These are phyloP conservation scores for Gadopsis bispinosus DNA, from an alignment of 2,797 vertebrate species.

Conservation along the genomic window DNA sequence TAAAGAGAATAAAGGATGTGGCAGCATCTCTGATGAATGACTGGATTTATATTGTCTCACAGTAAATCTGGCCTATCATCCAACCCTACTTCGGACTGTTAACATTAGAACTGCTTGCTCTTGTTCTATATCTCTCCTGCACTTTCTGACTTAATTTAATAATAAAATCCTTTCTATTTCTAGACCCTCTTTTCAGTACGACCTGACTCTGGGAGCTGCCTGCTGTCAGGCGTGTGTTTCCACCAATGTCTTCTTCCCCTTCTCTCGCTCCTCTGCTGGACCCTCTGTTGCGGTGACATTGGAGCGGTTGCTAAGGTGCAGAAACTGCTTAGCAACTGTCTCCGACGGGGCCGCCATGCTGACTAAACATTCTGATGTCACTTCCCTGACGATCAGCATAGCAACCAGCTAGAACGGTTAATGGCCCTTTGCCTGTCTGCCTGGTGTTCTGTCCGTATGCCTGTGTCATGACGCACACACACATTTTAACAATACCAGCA, in stretches of 20 bases:
- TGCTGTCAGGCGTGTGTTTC: slow-evolving; percentile 35
- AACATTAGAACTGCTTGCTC: not conserved
- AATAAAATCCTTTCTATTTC: not conserved
- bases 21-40: not conserved
- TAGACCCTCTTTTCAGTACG: not conserved
- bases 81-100: not conserved
- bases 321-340: slow-evolving; percentile 89
- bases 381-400: slow-evolving; percentile 76
- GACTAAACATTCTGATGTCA: slow-evolving; percentile 83
- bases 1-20: not conserved
- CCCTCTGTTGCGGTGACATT: slow-evolving; percentile 63
- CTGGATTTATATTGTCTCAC: not conserved
- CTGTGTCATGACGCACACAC: slow-evolving; percentile 31
- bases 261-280: slow-evolving; percentile 32
- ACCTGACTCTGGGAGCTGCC: slow-evolving; percentile 6
- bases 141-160: not conserved
- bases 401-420: slow-evolving; percentile 65
- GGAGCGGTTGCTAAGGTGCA: slow-evolving; percentile 84
- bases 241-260: slow-evolving; percentile 34
- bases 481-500: not conserved
- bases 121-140: not conserved
- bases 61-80: not conserved
- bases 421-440: slow-evolving; percentile 45
- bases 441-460: slow-evolving; percentile 49
- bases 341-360: slow-evolving; percentile 74